Conservation (phyloP, 2,113 vertebrate genomes). For the Saccopteryx bilineata region DNA sequence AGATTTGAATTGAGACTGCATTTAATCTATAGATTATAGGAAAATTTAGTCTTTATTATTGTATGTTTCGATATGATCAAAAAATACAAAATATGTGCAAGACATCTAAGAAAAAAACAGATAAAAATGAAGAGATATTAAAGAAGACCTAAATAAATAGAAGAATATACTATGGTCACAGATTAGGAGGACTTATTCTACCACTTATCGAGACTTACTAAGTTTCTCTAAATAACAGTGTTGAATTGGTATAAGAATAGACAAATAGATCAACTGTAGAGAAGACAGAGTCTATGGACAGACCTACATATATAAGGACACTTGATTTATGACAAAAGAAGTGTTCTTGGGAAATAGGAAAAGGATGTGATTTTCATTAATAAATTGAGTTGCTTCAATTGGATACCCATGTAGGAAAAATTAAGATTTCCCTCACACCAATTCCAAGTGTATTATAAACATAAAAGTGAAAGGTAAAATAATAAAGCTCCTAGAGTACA, state of each 20-base stretch:
- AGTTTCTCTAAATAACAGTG: background rate
- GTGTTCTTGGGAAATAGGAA: background rate
- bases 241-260: background rate
- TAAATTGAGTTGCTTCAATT: background rate
- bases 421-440: background rate
- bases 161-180: background rate
- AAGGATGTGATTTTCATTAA: background rate
- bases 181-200: background rate
- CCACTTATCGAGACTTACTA: slow-evolving; percentile 10
- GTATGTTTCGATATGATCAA: background rate
- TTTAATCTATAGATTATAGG: background rate
- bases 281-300: background rate
- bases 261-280: background rate
- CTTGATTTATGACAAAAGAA: background rate
- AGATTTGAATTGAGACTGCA: slow-evolving; percentile 23
- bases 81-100: background rate
- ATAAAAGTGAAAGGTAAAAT: slow-evolving; percentile 45
- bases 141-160: background rate
- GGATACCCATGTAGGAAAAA: background rate
- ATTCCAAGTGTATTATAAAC: slow-evolving; percentile 42
- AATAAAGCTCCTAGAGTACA: background rate
- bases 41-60: background rate
- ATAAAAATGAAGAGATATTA: slow-evolving; percentile 40
- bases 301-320: background rate
- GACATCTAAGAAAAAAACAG: background rate